phyloP scores from a whole-genome alignment of 2,888 invertebrate species.

The Galerucella pusilla region DNA sequence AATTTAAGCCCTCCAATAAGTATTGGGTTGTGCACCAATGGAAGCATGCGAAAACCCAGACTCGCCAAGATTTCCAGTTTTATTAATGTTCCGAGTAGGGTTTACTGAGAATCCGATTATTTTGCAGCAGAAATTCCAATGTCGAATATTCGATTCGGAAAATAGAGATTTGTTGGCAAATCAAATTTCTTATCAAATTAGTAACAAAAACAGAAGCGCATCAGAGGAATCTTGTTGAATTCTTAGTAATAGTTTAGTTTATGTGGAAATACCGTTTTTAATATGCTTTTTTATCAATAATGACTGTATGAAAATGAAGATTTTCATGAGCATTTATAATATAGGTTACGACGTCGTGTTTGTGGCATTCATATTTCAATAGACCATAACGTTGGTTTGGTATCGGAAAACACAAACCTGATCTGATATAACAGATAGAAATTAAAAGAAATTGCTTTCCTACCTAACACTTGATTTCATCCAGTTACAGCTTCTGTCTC shows the following conservation, averaged over 20 bases:
- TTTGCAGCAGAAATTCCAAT: slow-evolving; percentile 22
- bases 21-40: not conserved
- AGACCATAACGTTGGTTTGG: too few relatives aligned
- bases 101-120: slow-evolving; percentile 30
- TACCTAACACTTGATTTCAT: too few relatives aligned
- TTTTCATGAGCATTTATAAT: too few relatives aligned
- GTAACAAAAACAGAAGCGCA: not conserved
- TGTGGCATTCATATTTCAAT: too few relatives aligned
- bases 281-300: too few relatives aligned
- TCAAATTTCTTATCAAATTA: slow-evolving; percentile 5
- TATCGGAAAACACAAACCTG: too few relatives aligned
- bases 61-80: slow-evolving; percentile 23
- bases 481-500: too few relatives aligned
- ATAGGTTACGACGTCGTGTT: too few relatives aligned
- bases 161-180: slow-evolving; percentile 15
- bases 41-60: slow-evolving; percentile 17
- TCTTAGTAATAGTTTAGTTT: not conserved
- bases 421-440: too few relatives aligned
- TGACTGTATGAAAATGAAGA: too few relatives aligned
- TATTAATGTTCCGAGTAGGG: slow-evolving; percentile 29
- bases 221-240: not conserved
- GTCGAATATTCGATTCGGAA: slow-evolving; percentile 12
- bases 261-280: not conserved
- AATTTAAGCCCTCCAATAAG: not conserved
- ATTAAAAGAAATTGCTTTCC: too few relatives aligned